A percentile compares a stretch with the other conserved stretches of the same genome.
Conservation (phyloP, 1,140 invertebrate genomes). For the Tyrophagus putrescentiae region DNA sequence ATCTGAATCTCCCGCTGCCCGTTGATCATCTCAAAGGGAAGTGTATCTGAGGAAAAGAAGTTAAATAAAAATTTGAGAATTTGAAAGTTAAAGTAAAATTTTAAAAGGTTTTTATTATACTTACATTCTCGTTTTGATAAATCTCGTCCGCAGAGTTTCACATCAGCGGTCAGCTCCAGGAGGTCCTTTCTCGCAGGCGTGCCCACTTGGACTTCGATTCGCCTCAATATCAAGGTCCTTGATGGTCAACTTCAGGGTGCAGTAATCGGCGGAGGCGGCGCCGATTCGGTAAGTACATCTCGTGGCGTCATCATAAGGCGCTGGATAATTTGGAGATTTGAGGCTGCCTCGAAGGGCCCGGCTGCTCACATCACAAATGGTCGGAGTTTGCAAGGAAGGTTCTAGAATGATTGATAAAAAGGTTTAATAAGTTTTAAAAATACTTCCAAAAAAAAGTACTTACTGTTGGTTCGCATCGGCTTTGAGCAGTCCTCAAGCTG, state of each 20-base stretch:
- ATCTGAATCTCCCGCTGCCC: conserved; percentile 17
- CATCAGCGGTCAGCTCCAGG: conserved; percentile 23
- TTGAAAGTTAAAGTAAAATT: conserved; percentile 5
- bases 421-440: conserved; percentile 1
- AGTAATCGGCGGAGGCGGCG: conserved; percentile 19
- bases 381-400: conserved; percentile 21
- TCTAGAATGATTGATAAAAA: conserved; percentile 1
- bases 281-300: conserved; percentile 27
- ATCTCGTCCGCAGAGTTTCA: conserved; percentile 26
- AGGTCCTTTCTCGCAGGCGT: conserved; percentile 27
- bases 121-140: conserved; percentile 22
- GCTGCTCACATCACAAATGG: conserved; percentile 26
- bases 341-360: conserved; percentile 25
- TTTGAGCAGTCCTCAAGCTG: conserved; percentile 24
- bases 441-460: background rate
- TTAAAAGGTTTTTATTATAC: background rate
- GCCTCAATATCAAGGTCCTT: conserved; percentile 26
- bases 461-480: background rate
- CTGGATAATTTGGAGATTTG: conserved; percentile 27
- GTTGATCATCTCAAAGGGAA: conserved; percentile 17
- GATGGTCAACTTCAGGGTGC: conserved; percentile 23
- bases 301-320: conserved; percentile 24
- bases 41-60: conserved; percentile 10
- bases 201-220: background rate
- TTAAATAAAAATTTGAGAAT: conserved; percentile 10